Evolutionary conservation across 37 sponge, comb jelly and placozoan genomes (phyloP), one percentile per base, ranked within the genome.

Genomic region (Tethya wilhelma): DNA sequence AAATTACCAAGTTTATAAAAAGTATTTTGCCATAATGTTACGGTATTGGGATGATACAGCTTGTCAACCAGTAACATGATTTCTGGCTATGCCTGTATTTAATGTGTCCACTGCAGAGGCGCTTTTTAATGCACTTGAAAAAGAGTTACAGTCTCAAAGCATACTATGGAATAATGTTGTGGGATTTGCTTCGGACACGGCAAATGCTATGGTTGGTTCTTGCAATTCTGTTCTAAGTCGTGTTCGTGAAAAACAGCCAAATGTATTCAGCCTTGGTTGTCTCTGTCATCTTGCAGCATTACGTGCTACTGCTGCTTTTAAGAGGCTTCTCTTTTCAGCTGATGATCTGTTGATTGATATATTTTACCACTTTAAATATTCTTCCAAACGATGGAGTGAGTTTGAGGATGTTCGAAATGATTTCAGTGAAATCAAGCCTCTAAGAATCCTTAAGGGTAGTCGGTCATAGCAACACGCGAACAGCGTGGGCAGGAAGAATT

Each of bases 151-250:
- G 8, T 11, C 20, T n/a, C 11, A 29, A 5, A 37, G 69, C 12
- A 69, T 80, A 38, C 70, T 62, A 17, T 80, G 71, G 80, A 31
- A 23, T 5, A 79, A 79, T 62, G 37, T 62, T 3, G 30, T 79
- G 25, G 80, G 67, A 31, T 79, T 49, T 62, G 81, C 49, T 9
- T 80, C 70, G 23, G 81, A 80, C 19, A 68, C 71, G 22, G 34
- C 59, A 4, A 80, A 42, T 69, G 81, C 56, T 23, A 80, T 80
- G 81, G 55, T 80, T 36, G 71, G 70, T 57, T 20, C 4, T 22
- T 59, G 49, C 31, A 80, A 80, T 38, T 80, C 81, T 69, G 81
- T 80, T 69, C 60, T 80, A 17, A 79, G 79, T 63, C 73, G 79
- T 1, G 30, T 79, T 31, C 9, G 29, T 2, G 26, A 34, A 28